These are phyloP conservation scores for Ochotona princeps DNA, from an alignment of 2,113 vertebrate genomes.

Conservation along the genomic window DNA sequence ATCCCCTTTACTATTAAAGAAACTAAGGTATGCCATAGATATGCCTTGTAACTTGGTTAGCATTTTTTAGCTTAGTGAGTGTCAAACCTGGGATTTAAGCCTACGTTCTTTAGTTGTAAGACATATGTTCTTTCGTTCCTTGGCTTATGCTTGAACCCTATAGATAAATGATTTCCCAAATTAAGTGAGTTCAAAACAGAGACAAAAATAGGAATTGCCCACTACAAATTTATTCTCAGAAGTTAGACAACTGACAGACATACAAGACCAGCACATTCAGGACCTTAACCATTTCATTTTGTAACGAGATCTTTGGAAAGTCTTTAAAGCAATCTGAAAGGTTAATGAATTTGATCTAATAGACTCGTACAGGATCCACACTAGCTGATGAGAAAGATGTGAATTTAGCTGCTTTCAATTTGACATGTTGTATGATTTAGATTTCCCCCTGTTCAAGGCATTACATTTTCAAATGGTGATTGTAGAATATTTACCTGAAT, in stretches of 20 bases:
- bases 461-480: slow-evolving; percentile 30
- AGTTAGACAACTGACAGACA: not conserved
- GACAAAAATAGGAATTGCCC: not conserved
- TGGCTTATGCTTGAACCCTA: not conserved
- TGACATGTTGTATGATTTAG: slow-evolving; percentile 37
- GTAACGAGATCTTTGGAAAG: slow-evolving; percentile 1
- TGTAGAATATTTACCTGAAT: slow-evolving; percentile 9
- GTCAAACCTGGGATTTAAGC: not conserved
- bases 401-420: slow-evolving; percentile 25
- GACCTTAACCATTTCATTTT: not conserved
- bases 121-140: not conserved
- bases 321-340: slow-evolving; percentile 34
- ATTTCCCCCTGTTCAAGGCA: not conserved
- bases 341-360: slow-evolving; percentile 35
- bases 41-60: not conserved
- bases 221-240: slow-evolving; percentile 42
- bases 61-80: not conserved
- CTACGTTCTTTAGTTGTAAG: not conserved
- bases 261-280: not conserved
- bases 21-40: not conserved
- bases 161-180: not conserved
- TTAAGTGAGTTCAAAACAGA: not conserved
- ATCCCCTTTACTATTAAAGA: not conserved
- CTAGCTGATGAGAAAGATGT: not conserved
- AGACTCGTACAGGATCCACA: not conserved